Conservation (phyloP, 2,797 vertebrate species). For the Semotilus atromaculatus region DNA sequence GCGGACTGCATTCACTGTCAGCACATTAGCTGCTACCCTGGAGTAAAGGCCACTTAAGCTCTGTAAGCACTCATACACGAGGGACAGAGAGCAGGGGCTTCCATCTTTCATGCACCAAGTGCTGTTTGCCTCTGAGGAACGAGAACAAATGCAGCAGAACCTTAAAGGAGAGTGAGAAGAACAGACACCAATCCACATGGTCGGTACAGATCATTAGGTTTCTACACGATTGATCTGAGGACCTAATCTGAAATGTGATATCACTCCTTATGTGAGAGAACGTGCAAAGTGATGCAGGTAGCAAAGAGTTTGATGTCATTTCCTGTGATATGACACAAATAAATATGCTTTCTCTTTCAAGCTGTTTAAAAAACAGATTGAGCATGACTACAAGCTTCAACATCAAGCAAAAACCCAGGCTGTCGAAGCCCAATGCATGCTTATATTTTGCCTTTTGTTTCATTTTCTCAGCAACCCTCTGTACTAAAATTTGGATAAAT, state of each 20-base stretch:
- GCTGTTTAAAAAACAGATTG: constrained; percentile 4
- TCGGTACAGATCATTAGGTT: constrained; percentile 3
- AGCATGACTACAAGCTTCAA: background rate
- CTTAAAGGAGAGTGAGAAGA: background rate
- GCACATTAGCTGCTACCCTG: constrained; percentile 50
- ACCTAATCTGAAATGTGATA: background rate
- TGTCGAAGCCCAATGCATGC: background rate
- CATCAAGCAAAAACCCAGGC: background rate
- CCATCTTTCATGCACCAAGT: constrained; percentile 31
- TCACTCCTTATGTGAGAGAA: background rate
- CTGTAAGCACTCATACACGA: constrained; percentile 21
- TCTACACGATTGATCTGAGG: background rate
- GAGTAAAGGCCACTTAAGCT: constrained; percentile 44
- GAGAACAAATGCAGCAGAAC: constrained; percentile 16
- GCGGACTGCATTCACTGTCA: constrained; percentile 52
- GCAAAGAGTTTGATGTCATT: background rate
- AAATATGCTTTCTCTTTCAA: background rate
- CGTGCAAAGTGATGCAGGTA: background rate
- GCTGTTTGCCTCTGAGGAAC: constrained; percentile 10
- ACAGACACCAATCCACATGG: background rate
- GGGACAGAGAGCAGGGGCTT: constrained; percentile 21
- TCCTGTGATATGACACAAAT: background rate
- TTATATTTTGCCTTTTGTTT: background rate
- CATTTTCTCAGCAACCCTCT: background rate
- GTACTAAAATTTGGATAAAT: background rate